Base-by-base conservation (phyloP, 2,113 vertebrate genomes). In the Chionodraco myersi region DNA sequence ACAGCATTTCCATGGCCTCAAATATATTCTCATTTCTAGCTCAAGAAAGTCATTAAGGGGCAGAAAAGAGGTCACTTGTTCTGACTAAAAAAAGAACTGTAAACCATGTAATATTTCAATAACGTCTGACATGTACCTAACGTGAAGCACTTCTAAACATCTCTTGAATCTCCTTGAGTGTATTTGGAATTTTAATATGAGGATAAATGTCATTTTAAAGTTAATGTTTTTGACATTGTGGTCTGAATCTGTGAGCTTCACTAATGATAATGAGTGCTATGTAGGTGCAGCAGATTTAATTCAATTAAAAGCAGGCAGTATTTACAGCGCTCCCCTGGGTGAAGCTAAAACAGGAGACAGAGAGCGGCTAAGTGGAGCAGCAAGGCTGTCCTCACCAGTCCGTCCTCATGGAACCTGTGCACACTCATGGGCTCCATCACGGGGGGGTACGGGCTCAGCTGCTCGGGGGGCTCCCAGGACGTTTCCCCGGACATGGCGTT, bases 401-500 rank as follows among this genome's bases (percentile, higher is more conserved):
- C 85, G 15, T 89, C 91, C 58, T 92, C 83, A 12, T 73, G 89
- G 73, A 91, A 87, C 66, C 81, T 63, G 70, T 87, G 86, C 54
- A 84, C 75, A 3, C 85, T 91, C 91, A 85, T 90, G 0, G 91
- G 79, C 85, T 94, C 93, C 89, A 92, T 92, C 74, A 68, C 23
- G 10, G 80, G 36, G 1, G 86, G 83, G 10, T 90, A 90, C 16
- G 79, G 85, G 57, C 89, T 79, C 51, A 88, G 89, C 0, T 26
- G 59, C 21, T 94, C 91, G 0, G 96, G 96, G n/a, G 92, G 95
- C 69, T 99, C 97, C 98, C 97, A 99, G 75, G 95, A 96, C 3
- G 96, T 96, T 91, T 97, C 96, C 45, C 97, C 97, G 1, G 97
- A 97, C 74, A 96, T 92, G 0, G 92, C 72, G 86, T 98, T 97